Evolutionary conservation across 1,140 invertebrate genomes (phyloP).

Genomic region (Neuroterus valhalla): DNA sequence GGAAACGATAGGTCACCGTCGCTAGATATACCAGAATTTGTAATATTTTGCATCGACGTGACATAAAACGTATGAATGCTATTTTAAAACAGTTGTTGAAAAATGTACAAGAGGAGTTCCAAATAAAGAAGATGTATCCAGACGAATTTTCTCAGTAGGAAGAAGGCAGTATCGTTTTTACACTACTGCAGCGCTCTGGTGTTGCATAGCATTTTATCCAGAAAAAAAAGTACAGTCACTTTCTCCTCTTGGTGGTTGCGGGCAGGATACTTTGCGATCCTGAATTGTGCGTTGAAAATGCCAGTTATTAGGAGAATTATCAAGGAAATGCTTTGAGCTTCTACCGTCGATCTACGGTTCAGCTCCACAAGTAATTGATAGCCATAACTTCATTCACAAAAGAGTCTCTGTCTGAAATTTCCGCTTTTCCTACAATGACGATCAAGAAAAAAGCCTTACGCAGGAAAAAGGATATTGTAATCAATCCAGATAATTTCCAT

Average conservation of each 20-base stretch:
- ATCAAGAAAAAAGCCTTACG: background rate
- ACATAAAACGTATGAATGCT: background rate
- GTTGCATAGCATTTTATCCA: conserved; percentile 7
- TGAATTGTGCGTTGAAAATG: background rate
- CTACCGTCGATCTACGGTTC: conserved; percentile 6
- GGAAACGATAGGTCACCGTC: background rate
- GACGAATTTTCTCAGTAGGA: conserved; percentile 3
- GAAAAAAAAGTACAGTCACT: background rate
- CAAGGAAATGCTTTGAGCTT: conserved; percentile 18
- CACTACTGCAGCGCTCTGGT: conserved; percentile 30
- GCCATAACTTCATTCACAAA: conserved; percentile 32
- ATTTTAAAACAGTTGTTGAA: conserved; percentile 15
- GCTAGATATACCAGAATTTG: conserved; percentile 10
- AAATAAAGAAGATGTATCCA: conserved; percentile 35
- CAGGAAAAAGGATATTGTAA: background rate
- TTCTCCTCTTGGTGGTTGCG: background rate
- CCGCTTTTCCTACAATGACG: background rate
- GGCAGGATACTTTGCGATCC: conserved; percentile 1
- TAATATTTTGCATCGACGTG: background rate
- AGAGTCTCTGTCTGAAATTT: background rate
- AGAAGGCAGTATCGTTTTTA: conserved; percentile 13
- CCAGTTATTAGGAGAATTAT: conserved; percentile 9
- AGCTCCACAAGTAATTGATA: conserved; percentile 11
- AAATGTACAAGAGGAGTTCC: conserved; percentile 32
- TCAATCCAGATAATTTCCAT: background rate